Conservation (phyloP, 2,797 vertebrate species). For the Knipowitschia caucasica region DNA sequence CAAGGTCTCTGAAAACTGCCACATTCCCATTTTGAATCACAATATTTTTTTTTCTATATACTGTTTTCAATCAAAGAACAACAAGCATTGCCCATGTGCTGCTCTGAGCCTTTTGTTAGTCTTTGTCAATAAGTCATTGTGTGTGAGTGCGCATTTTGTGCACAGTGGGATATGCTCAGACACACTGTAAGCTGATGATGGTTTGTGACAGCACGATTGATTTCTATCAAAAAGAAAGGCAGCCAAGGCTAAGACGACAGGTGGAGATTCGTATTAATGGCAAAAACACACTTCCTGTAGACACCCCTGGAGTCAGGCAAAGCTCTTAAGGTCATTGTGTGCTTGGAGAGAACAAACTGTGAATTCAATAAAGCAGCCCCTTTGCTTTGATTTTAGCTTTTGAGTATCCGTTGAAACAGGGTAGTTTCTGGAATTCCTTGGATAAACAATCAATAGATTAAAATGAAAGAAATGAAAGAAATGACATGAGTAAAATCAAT, state of each 20-base stretch:
- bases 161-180: conserved; percentile 37
- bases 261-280: conserved; percentile 58
- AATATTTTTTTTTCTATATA: conserved; percentile 59
- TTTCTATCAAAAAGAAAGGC: conserved; percentile 52
- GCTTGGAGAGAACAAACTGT: conserved; percentile 7
- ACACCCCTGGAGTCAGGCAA: conserved; percentile 44
- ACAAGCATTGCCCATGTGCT: conserved; percentile 43
- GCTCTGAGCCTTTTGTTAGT: conserved; percentile 48
- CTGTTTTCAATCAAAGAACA: conserved; percentile 60
- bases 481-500: neutral
- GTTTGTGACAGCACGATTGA: conserved; percentile 53
- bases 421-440: too few relatives aligned
- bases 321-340: conserved; percentile 43
- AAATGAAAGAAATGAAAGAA: neutral
- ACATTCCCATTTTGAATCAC: conserved; percentile 62
- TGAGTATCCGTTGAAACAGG: too few relatives aligned
- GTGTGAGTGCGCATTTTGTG: conserved; percentile 33
- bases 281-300: conserved; percentile 28
- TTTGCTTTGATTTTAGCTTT: neutral
- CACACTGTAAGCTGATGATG: conserved; percentile 43
- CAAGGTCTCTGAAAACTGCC: conserved; percentile 59
- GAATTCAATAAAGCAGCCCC: conserved; percentile 2
- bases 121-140: conserved; percentile 41
- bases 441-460: too few relatives aligned
- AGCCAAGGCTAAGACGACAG: conserved; percentile 42